Evolutionary conservation across 1,140 invertebrate genomes (phyloP).

Genomic region (Brachionus plicatilis): DNA sequence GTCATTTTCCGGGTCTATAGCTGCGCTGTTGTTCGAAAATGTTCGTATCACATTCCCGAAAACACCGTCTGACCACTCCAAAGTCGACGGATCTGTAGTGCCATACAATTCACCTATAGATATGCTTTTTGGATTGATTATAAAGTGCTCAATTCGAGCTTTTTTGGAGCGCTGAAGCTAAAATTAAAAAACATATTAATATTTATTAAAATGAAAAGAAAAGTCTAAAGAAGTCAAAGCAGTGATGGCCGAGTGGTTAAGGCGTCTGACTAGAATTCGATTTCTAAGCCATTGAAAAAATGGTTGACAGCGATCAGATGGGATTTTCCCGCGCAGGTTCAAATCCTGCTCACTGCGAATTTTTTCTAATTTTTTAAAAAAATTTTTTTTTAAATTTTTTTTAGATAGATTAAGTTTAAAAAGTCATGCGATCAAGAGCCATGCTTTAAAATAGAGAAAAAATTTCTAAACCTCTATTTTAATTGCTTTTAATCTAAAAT

Average conservation of each 20-base stretch:
- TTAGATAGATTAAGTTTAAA: background rate
- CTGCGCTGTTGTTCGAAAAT: background rate
- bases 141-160: slow-evolving; percentile 24
- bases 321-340: background rate
- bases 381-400: background rate
- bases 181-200: background rate
- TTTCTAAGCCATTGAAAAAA: background rate
- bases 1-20: background rate
- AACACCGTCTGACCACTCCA: slow-evolving; percentile 78
- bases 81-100: slow-evolving; percentile 72
- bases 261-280: background rate
- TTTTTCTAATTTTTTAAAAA: background rate
- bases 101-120: slow-evolving; percentile 75
- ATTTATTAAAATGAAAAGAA: background rate
- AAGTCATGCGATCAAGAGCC: background rate
- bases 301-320: background rate
- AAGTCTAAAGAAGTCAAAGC: background rate
- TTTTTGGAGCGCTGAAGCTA: slow-evolving; percentile 6
- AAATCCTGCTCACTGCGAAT: background rate
- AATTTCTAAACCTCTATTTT: slow-evolving; percentile 12
- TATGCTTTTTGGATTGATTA: slow-evolving; percentile 74
- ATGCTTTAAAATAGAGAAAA: background rate
- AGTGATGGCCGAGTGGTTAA: background rate
- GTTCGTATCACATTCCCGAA: slow-evolving; percentile 50
- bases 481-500: slow-evolving; percentile 15